A percentile compares a stretch with the other conserved stretches of the same genome.
Evolutionary conservation across 1,140 invertebrate species (phyloP).

Genomic region (Stratiolaelaps scimitus): DNA sequence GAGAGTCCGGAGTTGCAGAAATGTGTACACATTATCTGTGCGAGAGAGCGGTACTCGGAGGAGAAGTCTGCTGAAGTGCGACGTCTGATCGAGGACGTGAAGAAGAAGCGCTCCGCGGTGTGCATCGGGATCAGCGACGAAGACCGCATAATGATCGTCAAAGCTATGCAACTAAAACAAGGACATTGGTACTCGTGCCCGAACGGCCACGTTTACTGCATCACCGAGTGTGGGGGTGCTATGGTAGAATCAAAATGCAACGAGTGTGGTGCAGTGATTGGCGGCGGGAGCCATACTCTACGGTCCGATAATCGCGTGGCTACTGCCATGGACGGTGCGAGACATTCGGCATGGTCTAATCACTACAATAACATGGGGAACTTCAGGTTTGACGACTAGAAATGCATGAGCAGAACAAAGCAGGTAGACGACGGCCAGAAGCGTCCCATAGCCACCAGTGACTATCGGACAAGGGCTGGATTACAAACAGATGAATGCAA

Average conservation of each 20-base stretch:
- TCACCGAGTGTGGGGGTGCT: conserved; percentile 58
- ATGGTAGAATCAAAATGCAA: conserved; percentile 50
- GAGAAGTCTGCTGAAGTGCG: background rate
- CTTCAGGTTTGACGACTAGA: background rate
- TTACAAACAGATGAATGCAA: no score
- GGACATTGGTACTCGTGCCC: conserved; percentile 63
- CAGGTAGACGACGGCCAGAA: no score
- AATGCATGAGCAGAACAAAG: no score
- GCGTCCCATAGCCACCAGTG: no score
- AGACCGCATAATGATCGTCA: conserved; percentile 49
- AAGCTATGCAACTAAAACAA: conserved; percentile 48
- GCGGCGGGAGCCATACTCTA: conserved; percentile 50
- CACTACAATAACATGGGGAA: background rate
- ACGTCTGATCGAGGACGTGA: background rate
- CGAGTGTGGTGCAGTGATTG: conserved; percentile 51
- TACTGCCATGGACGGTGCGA: conserved; percentile 41
- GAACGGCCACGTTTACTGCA: conserved; percentile 58
- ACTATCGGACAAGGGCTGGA: no score
- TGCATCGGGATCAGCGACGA: conserved; percentile 43
- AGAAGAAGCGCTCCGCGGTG: conserved; percentile 11
- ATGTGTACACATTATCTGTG: background rate
- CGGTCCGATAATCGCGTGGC: conserved; percentile 46
- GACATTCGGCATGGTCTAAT: conserved; percentile 39
- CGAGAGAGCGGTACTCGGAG: background rate
- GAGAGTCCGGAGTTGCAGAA: background rate